phyloP scores from a whole-genome alignment of 2,113 vertebrate species.

The Sinocyclocheilus anophthalmus region DNA sequence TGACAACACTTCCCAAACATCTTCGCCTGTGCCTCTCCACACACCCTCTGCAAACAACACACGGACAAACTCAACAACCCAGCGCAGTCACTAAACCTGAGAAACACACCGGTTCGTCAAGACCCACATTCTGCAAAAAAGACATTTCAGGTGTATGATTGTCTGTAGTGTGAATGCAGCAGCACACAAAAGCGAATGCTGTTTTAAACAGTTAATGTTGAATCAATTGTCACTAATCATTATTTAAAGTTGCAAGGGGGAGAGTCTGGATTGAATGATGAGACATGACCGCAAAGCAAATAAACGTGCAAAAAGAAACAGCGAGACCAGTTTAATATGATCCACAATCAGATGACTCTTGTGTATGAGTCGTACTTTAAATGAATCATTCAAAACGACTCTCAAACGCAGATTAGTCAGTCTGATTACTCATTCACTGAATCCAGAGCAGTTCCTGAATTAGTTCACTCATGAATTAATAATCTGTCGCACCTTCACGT shows the following conservation, averaged over 20 bases:
- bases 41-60: constrained; percentile 78
- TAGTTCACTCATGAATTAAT: too few relatives aligned
- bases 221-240: background rate
- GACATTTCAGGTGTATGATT: background rate
- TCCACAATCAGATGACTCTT: background rate
- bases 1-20: constrained; percentile 94
- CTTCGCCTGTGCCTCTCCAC: constrained; percentile 86
- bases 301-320: background rate
- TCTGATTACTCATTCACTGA: background rate
- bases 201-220: background rate
- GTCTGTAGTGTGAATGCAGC: background rate
- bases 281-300: background rate
- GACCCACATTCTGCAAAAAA: background rate
- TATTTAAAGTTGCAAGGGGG: background rate
- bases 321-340: background rate
- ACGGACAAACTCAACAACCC: background rate
- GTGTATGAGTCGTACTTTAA: background rate
- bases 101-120: background rate
- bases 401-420: background rate
- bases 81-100: background rate
- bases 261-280: background rate
- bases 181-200: background rate
- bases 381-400: background rate
- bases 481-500: too few relatives aligned
- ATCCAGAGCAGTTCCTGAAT: background rate